phyloP scores from a whole-genome alignment of 37 sponge, comb jelly and placozoan genomes.

The Aplysina aerophoba region DNA sequence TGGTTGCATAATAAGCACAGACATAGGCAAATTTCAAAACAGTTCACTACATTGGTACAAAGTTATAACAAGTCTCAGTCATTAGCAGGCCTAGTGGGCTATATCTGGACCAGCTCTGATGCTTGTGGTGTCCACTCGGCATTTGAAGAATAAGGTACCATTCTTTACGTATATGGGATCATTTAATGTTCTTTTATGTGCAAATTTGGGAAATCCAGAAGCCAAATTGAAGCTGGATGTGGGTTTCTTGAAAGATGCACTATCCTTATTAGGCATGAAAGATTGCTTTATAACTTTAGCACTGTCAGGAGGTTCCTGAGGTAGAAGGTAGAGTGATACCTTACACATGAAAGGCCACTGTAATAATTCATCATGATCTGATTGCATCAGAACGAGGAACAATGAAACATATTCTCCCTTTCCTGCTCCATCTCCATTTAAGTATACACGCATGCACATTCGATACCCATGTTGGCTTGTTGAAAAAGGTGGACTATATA shows the following conservation, averaged over 20 bases:
- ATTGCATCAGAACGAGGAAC: slow-evolving; percentile 64
- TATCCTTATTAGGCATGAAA: slow-evolving; percentile 51
- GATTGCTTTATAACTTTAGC: slow-evolving; percentile 38
- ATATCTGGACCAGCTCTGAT: slow-evolving; percentile 9
- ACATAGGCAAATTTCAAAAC: no score
- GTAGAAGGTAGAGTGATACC: slow-evolving; percentile 41
- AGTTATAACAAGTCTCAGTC: background rate
- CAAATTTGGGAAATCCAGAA: slow-evolving; percentile 66
- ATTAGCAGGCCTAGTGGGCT: background rate
- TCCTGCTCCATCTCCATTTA: slow-evolving; percentile 68
- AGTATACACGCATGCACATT: slow-evolving; percentile 60
- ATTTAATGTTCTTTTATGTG: slow-evolving; percentile 9
- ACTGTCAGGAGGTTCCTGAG: slow-evolving; percentile 35
- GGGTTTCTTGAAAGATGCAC: slow-evolving; percentile 62
- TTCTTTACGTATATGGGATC: slow-evolving; percentile 38
- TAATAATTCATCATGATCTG: slow-evolving; percentile 70
- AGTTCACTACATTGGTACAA: slow-evolving; percentile 8
- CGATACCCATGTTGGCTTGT: slow-evolving; percentile 65
- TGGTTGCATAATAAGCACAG: no score
- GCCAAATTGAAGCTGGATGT: slow-evolving; percentile 65
- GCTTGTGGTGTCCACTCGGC: background rate
- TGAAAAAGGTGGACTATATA: slow-evolving; percentile 74
- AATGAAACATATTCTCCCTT: slow-evolving; percentile 66
- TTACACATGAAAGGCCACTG: slow-evolving; percentile 61
- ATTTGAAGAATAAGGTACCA: slow-evolving; percentile 52